A percentile compares a stretch with the other conserved stretches of the same genome.
These are phyloP conservation scores for Triplophysa siluroides DNA, from an alignment of 2,113 vertebrate species.

Conservation along the genomic window DNA sequence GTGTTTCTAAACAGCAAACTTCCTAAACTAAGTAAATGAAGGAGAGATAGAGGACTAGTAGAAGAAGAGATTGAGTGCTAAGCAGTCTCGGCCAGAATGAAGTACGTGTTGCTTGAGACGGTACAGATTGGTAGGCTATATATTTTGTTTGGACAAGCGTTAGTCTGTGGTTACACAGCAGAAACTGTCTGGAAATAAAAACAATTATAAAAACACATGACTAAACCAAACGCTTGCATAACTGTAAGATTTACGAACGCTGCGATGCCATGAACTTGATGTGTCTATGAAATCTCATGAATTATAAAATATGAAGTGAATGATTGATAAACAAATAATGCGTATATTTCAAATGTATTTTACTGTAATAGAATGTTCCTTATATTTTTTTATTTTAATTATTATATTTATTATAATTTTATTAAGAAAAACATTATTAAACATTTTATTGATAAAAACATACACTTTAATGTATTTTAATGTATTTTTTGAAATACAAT, in stretches of 20 bases:
- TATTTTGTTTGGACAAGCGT: conserved; percentile 48
- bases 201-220: not conserved
- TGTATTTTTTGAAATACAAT: no score
- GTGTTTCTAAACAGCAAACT: no score
- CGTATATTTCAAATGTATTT: not conserved
- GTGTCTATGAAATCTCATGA: no score
- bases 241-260: not conserved
- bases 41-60: not conserved
- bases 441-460: no score
- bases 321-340: not conserved
- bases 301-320: no score
- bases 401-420: no score
- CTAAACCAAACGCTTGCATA: not conserved
- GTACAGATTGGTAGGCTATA: conserved; percentile 48
- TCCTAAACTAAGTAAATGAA: not conserved
- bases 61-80: conserved; percentile 27
- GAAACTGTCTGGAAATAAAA: conserved; percentile 33
- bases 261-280: not conserved
- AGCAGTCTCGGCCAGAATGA: conserved; percentile 33
- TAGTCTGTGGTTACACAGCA: conserved; percentile 12
- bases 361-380: no score
- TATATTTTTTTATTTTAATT: no score
- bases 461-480: no score
- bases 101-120: conserved; percentile 51
- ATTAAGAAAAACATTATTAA: no score